Percentiles rank a stretch among this genome's conserved stretches.
Conservation (phyloP, 1,140 invertebrate species). For the Lepidotrigona ventralis region DNA sequence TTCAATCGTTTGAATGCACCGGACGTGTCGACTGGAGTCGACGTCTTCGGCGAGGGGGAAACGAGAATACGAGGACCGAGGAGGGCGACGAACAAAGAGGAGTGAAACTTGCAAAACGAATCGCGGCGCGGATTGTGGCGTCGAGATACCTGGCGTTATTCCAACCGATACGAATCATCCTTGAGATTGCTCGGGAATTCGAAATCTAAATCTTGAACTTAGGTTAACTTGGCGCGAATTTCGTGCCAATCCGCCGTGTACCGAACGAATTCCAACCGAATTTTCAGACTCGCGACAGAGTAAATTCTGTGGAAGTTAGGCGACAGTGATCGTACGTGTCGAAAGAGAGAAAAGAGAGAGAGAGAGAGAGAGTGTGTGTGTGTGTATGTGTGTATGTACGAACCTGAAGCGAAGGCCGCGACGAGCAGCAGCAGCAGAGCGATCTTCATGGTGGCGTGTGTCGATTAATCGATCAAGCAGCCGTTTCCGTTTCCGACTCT, state of each 20-base stretch:
- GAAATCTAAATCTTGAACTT: neutral
- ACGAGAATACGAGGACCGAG: neutral
- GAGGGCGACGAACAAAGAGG: neutral
- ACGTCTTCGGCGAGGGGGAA: neutral
- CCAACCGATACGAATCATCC: neutral
- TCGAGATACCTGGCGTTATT: neutral
- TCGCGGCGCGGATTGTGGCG: neutral
- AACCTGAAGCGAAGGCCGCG: slow-evolving; percentile 75
- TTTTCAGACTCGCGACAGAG: neutral
- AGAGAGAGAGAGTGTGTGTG: neutral
- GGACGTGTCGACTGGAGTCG: slow-evolving; percentile 14
- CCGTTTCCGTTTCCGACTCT: slow-evolving; percentile 67
- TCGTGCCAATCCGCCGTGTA: neutral
- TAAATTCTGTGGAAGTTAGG: neutral
- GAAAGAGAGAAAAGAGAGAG: neutral
- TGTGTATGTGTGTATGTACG: slow-evolving; percentile 41
- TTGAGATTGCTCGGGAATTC: neutral
- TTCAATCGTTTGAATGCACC: slow-evolving; percentile 27
- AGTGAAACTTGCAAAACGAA: neutral
- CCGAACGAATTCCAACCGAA: neutral
- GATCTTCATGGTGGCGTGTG: slow-evolving; percentile 74
- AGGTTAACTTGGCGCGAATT: neutral
- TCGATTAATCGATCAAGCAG: slow-evolving; percentile 66
- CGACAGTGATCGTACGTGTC: neutral
- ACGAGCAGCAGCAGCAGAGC: slow-evolving; percentile 70